These are phyloP conservation scores for Melanerpes aurifrons DNA, from an alignment of 2,113 vertebrate species.

Conservation along the genomic window DNA sequence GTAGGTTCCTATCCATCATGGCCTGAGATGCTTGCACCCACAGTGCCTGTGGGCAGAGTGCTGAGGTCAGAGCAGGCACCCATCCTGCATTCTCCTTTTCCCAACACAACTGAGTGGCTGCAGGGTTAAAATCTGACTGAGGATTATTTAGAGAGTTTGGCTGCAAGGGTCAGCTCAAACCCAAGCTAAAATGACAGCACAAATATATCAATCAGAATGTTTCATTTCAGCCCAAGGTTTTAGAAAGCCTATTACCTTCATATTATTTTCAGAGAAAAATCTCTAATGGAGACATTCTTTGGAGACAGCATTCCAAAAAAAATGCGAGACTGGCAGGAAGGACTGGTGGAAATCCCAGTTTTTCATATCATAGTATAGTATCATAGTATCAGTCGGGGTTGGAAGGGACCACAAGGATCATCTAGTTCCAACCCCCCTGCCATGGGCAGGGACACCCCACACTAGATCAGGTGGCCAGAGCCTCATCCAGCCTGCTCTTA, in stretches of 20 bases:
- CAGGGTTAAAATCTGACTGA: neutral
- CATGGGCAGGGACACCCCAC: too few species aligned
- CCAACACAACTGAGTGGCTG: neutral
- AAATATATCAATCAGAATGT: neutral
- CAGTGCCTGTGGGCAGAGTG: neutral
- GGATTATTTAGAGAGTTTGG: neutral
- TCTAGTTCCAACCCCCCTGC: too few species aligned
- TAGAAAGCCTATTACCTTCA: neutral
- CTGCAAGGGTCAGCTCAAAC: slow-evolving; percentile 1
- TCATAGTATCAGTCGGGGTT: too few species aligned
- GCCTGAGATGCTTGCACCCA: neutral
- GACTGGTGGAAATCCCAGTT: neutral
- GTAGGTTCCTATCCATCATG: neutral
- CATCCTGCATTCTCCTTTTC: neutral
- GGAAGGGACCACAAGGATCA: too few species aligned
- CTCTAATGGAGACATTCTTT: neutral
- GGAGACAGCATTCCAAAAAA: neutral
- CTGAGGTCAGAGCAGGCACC: neutral
- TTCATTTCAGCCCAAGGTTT: slow-evolving; percentile 8
- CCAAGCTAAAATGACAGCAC: neutral
- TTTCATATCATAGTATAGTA: neutral
- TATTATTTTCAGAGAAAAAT: neutral
- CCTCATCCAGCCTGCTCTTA: too few species aligned
- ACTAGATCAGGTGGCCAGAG: too few species aligned
- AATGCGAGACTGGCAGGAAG: neutral